Evolutionary conservation across 2,797 vertebrate species (phyloP), one percentile per base, ranked within the genome.

Genomic region (Anabas testudineus): DNA sequence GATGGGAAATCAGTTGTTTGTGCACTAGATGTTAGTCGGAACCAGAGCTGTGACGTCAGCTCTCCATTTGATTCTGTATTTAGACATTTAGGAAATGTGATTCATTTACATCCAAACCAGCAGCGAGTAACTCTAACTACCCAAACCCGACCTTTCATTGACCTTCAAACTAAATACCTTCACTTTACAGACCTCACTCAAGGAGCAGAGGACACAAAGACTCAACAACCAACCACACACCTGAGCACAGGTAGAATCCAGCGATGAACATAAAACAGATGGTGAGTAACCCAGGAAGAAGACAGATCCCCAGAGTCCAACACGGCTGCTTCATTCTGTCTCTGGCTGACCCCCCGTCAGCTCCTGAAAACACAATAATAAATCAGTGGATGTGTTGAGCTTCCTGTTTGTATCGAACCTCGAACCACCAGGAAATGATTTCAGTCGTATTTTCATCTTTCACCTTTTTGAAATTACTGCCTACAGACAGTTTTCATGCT

Each of bases 231-330:
- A 10, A 5, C 2, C 39, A 47, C 49, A 24, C 51, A 88, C 85
- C 88, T 85, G 80, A 63, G 64, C 24, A 19, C 48, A 72, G 21
- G 75, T 3, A 84, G 62, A 79, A 2, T 42, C 64, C 73, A 0
- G 21, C 4, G 49, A 80, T 0, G 43, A 51, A 4, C 36, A 60
- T 0, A 1, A 68, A 2, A 7, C 42, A 18, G 21, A 82, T 30
- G 46, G 54, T 4, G 1, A 82, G 5, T 0, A 62, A 6, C 16
- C 53, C 48, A 1, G 74, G 73, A 16, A 84, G 45, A 0, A 81
- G 9, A 3, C 81, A 87, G 67, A 86, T 24, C 2, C 53, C 66
- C 22, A 66, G 19, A 62, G 5, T 62, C 78, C 68, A 87, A 46
- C 86, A 88, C 4, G 75, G 70, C 74, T 0, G 59, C 30, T 14